Evolutionary conservation across 1,140 invertebrate genomes (phyloP).

Genomic region (Schlechtendalia chinensis): DNA sequence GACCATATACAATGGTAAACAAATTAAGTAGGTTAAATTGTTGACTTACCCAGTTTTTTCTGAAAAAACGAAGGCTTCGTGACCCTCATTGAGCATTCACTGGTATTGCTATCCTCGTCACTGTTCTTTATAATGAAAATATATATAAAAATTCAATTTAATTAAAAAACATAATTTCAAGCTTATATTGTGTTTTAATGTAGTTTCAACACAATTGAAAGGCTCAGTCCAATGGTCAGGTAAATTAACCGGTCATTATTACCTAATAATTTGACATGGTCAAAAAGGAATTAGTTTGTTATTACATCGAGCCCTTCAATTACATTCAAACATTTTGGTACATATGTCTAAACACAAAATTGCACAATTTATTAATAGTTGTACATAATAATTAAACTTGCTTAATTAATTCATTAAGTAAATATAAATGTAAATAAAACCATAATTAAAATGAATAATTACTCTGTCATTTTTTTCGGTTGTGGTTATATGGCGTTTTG

Average conservation of each 20-base stretch:
- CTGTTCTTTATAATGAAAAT: conserved; percentile 56
- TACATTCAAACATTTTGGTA: too few relatives aligned
- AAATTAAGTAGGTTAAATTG: not conserved
- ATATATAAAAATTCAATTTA: too few relatives aligned
- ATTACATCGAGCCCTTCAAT: too few relatives aligned
- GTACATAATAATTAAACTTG: not conserved
- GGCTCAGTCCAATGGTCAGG: too few relatives aligned
- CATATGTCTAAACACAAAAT: too few relatives aligned
- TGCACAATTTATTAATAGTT: not conserved
- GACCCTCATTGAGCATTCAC: conserved; percentile 55
- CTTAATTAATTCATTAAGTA: not conserved
- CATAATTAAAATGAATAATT: conserved; percentile 3
- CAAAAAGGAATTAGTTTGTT: too few relatives aligned
- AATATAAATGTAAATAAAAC: not conserved
- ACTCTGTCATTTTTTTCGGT: conserved; percentile 60
- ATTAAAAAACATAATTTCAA: not conserved
- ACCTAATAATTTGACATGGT: too few relatives aligned
- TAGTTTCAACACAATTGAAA: not conserved
- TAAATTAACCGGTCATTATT: too few relatives aligned
- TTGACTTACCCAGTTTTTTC: conserved; percentile 58
- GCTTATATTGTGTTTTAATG: not conserved
- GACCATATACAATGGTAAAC: not conserved
- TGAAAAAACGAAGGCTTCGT: conserved; percentile 58
- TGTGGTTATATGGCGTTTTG: conserved; percentile 57
- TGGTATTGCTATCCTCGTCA: conserved; percentile 57